phyloP scores from a whole-genome alignment of 2,113 vertebrate genomes.

The Alethe diademata region DNA sequence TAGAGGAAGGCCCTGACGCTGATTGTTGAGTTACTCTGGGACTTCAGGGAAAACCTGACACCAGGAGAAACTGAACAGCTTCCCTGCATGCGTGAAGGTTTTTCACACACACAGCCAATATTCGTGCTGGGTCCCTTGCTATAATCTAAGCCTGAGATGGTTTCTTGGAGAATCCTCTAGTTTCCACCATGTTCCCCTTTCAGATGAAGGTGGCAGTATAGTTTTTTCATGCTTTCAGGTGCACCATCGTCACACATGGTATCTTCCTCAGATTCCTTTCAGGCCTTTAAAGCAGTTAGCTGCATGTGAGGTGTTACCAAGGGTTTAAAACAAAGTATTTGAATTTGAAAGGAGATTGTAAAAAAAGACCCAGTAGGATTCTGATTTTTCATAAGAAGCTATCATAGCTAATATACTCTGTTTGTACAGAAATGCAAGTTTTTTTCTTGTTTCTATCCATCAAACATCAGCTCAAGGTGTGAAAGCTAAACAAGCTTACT shows the following conservation, averaged over 20 bases:
- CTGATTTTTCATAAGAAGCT: not conserved
- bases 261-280: not conserved
- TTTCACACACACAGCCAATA: not conserved
- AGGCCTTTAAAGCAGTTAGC: not conserved
- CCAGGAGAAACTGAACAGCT: not conserved
- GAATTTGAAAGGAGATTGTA: not conserved
- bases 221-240: not conserved
- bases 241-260: not conserved
- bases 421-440: not conserved
- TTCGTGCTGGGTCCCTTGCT: not conserved
- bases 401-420: not conserved
- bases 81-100: accelerated
- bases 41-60: not conserved
- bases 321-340: not conserved
- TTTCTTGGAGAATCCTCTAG: not conserved
- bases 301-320: not conserved
- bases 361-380: not conserved
- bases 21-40: not conserved
- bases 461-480: not conserved
- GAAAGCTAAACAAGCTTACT: not conserved
- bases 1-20: not conserved
- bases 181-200: not conserved
- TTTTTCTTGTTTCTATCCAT: not conserved
- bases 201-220: not conserved
- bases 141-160: not conserved